phyloP scores from a whole-genome alignment of 2,797 vertebrate genomes.

The Hozukius guyotensis region DNA sequence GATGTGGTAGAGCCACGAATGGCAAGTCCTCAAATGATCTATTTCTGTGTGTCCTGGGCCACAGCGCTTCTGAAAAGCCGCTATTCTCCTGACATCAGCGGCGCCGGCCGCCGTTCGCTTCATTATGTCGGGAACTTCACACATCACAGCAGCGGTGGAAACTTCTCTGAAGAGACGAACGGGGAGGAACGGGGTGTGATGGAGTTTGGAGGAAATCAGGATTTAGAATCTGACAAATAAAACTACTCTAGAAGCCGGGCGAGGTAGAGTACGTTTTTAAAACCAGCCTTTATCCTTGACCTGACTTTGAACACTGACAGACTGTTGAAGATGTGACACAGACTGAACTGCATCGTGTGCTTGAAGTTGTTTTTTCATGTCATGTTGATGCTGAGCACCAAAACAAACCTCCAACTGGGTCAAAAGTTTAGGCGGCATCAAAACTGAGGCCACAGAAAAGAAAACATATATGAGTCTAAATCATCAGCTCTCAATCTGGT shows the following conservation, averaged over 20 bases:
- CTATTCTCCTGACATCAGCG: conserved; percentile 34
- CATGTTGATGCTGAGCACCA: background rate
- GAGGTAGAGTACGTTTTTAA: background rate
- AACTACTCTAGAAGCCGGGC: accelerated
- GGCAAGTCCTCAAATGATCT: conserved; percentile 57
- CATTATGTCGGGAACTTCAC: conserved; percentile 29
- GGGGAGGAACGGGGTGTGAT: background rate
- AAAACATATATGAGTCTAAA: no score
- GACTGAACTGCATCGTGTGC: background rate
- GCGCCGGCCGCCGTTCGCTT: background rate
- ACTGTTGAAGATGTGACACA: background rate
- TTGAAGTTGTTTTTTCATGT: background rate
- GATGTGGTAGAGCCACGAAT: conserved; percentile 43
- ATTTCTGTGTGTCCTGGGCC: conserved; percentile 52
- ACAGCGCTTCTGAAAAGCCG: conserved; percentile 20
- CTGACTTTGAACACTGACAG: background rate
- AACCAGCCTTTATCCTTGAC: background rate
- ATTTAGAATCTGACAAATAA: background rate
- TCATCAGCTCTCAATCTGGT: no score
- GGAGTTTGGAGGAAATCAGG: background rate
- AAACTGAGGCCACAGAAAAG: no score
- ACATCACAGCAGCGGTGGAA: conserved; percentile 20
- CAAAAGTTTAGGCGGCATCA: no score
- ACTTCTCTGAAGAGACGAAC: conserved; percentile 12
- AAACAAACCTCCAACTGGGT: background rate